Percentiles rank a stretch among this genome's conserved stretches.
Conservation (phyloP, 2,797 vertebrate genomes). For the Thamnophis elegans region DNA sequence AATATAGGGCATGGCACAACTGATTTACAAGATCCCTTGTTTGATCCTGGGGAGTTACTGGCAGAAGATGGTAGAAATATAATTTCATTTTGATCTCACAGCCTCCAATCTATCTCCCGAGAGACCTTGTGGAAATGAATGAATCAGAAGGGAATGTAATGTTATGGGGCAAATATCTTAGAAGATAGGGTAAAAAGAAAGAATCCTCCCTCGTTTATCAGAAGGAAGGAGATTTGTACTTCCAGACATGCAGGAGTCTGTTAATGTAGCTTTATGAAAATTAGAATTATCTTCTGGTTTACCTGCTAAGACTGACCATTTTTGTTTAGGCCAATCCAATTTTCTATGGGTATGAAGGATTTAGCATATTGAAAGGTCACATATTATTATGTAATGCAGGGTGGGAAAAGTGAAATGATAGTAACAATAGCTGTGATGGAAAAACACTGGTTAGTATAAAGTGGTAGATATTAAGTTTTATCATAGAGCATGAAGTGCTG, state of each 20-base stretch:
- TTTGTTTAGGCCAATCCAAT: neutral
- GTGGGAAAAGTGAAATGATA: neutral
- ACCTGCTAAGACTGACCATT: neutral
- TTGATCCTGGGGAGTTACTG: neutral
- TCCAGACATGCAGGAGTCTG: neutral
- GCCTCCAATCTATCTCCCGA: neutral
- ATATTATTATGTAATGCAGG: neutral
- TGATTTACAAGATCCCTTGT: neutral
- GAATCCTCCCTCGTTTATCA: neutral
- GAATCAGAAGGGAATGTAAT: neutral
- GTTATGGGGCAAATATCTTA: neutral
- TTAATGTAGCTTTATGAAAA: neutral
- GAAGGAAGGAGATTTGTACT: neutral
- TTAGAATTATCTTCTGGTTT: neutral
- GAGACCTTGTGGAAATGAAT: neutral
- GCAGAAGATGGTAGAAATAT: neutral
- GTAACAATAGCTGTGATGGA: conserved; percentile 4
- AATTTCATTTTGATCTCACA: neutral
- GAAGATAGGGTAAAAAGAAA: too few relatives aligned
- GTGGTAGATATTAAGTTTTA: neutral
- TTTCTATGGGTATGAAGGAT: neutral
- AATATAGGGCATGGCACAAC: neutral
- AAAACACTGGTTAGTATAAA: neutral
- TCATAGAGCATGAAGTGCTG: conserved; percentile 7
- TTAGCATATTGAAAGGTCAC: neutral